Evolutionary conservation across 2,113 vertebrate genomes (phyloP).

Genomic region (Calyptommatus sinebrachiatus): DNA sequence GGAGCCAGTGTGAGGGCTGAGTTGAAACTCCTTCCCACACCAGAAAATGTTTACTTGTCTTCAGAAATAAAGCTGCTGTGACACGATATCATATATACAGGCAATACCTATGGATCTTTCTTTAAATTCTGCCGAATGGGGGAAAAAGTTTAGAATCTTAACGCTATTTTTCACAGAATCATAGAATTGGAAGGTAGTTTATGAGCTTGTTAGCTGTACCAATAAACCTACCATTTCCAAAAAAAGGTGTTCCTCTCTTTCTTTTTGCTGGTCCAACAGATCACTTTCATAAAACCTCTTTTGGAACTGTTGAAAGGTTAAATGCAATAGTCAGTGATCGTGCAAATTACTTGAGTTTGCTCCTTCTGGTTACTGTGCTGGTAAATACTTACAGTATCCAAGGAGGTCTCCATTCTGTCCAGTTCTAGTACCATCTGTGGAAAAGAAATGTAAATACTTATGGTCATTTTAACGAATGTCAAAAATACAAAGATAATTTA

Average conservation of each 20-base stretch:
- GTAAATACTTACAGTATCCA: slow-evolving; percentile 74
- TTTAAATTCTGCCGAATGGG: slow-evolving; percentile 3
- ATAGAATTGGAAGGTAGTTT: neutral
- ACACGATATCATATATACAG: neutral
- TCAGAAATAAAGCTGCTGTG: neutral
- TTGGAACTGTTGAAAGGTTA: slow-evolving; percentile 78
- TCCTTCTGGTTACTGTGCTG: slow-evolving; percentile 4
- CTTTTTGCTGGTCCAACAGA: slow-evolving; percentile 89
- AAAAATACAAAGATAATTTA: neutral
- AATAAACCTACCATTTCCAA: slow-evolving; percentile 86
- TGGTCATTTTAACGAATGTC: neutral
- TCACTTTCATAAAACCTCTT: slow-evolving; percentile 85
- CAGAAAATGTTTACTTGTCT: neutral
- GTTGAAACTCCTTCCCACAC: neutral
- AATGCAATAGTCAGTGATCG: slow-evolving; percentile 50
- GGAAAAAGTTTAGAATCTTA: slow-evolving; percentile 6
- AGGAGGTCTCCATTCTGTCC: slow-evolving; percentile 91
- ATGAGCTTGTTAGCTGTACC: neutral
- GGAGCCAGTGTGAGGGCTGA: too few species aligned
- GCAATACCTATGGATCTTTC: neutral
- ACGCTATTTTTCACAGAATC: neutral
- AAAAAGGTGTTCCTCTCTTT: slow-evolving; percentile 87
- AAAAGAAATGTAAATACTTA: slow-evolving; percentile 41
- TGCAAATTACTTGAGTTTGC: slow-evolving; percentile 54
- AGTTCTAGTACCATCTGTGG: slow-evolving; percentile 87